phyloP scores from a whole-genome alignment of 2,113 vertebrate genomes.

The Odocoileus hemionus region DNA sequence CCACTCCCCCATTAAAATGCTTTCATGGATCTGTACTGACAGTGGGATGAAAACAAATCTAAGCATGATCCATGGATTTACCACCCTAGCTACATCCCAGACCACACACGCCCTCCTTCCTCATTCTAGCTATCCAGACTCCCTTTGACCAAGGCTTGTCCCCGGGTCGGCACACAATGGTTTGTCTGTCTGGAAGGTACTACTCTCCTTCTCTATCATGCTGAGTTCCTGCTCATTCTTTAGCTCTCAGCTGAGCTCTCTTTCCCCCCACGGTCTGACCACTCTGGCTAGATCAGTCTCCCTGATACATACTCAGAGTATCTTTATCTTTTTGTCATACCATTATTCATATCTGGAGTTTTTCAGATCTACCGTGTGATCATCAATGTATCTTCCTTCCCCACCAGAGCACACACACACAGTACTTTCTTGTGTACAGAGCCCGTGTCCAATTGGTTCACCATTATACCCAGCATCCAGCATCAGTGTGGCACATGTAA shows the following conservation, averaged over 20 bases:
- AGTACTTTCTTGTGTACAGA: background rate
- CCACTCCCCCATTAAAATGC: background rate
- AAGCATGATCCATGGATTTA: rapidly evolving
- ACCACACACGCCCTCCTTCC: background rate
- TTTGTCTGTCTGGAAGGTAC: background rate
- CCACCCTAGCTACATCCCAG: rapidly evolving
- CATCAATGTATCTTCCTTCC: background rate
- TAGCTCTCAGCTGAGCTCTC: background rate
- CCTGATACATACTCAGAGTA: background rate
- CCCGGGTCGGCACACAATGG: background rate
- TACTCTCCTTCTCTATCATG: background rate
- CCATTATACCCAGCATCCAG: no score
- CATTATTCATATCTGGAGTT: background rate
- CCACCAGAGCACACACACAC: background rate
- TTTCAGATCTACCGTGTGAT: background rate
- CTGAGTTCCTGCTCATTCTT: background rate
- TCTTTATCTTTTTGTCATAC: background rate
- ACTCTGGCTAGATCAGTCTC: background rate
- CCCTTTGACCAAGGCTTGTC: background rate
- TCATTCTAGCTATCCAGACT: background rate
- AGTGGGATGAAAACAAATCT: background rate
- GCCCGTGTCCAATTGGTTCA: no score
- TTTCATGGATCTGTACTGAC: background rate
- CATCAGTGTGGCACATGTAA: background rate
- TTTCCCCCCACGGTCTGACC: background rate